Evolutionary conservation across 2,797 vertebrate genomes (phyloP), one percentile per base, ranked within the genome.

Genomic region (Menidia menidia): DNA sequence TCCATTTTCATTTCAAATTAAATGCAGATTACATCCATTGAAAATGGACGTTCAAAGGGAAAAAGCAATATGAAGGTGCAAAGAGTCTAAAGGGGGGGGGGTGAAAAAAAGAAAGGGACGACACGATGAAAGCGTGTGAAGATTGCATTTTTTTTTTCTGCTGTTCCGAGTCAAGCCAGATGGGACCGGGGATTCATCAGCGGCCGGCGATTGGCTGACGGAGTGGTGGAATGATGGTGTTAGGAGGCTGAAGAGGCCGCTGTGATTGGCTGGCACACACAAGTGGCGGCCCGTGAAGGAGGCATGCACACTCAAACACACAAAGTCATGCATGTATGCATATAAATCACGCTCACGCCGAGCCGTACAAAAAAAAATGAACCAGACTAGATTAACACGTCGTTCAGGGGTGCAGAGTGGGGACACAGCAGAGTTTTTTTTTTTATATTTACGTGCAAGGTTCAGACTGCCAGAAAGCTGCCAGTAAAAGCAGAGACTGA

Each of bases 201-300:
- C 73, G 8, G 82, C 33, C 77, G 50, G 66, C 9, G 80, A 94
- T 92, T 93, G 91, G 93, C 81, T 83, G 85, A 76, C 43, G 60
- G 59, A 81, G 80, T 66, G 78, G 90, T 92, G 91, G 91, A 92
- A 91, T 79, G 87, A 92, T 90, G 88, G 80, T 81, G 89, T 73
- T 78, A n/a, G 82, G 73, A 83, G 82, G 77, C 73, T 62, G 64
- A 53, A 78, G 60, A 70, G 54, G 63, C 72, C 2, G 45, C n/a
- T 18, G 64, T 79, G 87, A 93, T 93, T 92, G 92, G 92, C 57
- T 73, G 71, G 25, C 8, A 60, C 64, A 60, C 60, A 50, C 70
- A 58, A 52, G 25, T 51, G 48, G 53, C 35, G 33, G 60, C 53
- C 53, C 7, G 32, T 57, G 60, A 68, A 64, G 64, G 59, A 73